Base-by-base conservation (phyloP, 1,140 invertebrate genomes). In the Amphibalanus amphitrite region DNA sequence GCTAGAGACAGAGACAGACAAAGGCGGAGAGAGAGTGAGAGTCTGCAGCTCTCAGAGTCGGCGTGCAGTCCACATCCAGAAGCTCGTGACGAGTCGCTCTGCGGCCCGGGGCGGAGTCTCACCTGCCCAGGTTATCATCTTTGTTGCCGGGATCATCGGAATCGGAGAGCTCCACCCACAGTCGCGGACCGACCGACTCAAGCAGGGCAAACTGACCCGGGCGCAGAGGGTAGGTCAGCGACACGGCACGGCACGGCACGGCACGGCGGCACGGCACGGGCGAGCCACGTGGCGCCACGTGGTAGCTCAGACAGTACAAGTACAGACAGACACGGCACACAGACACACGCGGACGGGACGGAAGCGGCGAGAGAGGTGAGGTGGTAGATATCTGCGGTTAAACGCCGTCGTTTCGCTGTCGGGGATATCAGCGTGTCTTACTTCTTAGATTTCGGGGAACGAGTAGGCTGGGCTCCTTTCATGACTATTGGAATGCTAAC, bases 61-160 rank as follows among this genome's bases (percentile, higher is more conserved):
- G 4, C 15, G 33, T 38, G 33, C 33, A 38, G 33, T 4, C 33
- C 33, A 15, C 33, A 38, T 38, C 33, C 33, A 38, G 33, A 4
- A 38, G 33, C 4, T 38, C 33, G 15, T 4, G 17, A 8, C 6
- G 47, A 3, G 47, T 1, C 47, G 47, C 20, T 23, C 10, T 59
- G 10, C 17, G 47, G 10, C 33, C 4, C 10, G 47, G 13, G 23
- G 47, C 20, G 47, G 47, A 20, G 67, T 71, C 84, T 85, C 85
- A 91, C 90, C 88, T 90, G 81, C 90, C 90, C 73, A 92, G 84
- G 76, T 81, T 84, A 81, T 91, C 90, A 81, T 95, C 90, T 78
- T 90, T 87, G 78, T 87, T 90, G 70, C 89, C 82, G 40, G 79
- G 85, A 79, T 94, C 91, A 79, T 94, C 89, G 79, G 85, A 85